A percentile compares a stretch with the other conserved stretches of the same genome.
phyloP scores from a whole-genome alignment of 2,888 invertebrate genomes.

The Lacanobia oleracea region DNA sequence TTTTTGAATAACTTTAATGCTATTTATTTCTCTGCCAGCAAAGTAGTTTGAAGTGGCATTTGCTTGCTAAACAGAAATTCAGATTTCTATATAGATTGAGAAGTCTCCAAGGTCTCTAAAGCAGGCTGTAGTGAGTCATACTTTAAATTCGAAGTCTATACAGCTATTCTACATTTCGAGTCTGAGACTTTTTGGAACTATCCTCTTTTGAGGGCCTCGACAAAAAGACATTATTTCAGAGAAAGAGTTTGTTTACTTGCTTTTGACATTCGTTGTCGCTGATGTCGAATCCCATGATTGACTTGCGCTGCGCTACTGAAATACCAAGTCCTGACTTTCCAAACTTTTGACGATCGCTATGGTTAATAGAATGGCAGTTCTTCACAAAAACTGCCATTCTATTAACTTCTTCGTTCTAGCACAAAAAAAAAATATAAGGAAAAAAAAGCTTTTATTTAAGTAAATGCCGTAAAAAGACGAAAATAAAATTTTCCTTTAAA shows the following conservation, averaged over 20 bases:
- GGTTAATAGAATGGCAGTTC: neutral
- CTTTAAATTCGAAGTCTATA: neutral
- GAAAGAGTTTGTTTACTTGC: too few relatives aligned
- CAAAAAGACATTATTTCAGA: neutral
- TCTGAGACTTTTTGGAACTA: too few relatives aligned
- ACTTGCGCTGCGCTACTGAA: neutral
- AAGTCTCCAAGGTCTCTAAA: neutral
- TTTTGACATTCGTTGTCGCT: too few relatives aligned
- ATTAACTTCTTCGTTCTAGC: too few relatives aligned
- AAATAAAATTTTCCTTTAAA: too few relatives aligned
- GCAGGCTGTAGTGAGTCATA: neutral
- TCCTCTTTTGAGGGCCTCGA: neutral
- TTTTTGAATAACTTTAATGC: neutral
- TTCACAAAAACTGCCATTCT: too few relatives aligned
- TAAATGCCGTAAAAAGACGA: too few relatives aligned
- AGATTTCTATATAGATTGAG: neutral
- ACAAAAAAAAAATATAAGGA: too few relatives aligned
- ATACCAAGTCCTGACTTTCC: neutral
- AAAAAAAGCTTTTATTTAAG: too few relatives aligned
- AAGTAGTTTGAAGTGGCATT: neutral
- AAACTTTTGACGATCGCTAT: too few relatives aligned
- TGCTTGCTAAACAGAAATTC: neutral
- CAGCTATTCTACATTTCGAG: neutral
- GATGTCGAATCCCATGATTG: neutral
- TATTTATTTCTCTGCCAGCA: neutral